Evolutionary conservation across 2,888 invertebrate genomes (phyloP).

Genomic region (Dynastes grantii): DNA sequence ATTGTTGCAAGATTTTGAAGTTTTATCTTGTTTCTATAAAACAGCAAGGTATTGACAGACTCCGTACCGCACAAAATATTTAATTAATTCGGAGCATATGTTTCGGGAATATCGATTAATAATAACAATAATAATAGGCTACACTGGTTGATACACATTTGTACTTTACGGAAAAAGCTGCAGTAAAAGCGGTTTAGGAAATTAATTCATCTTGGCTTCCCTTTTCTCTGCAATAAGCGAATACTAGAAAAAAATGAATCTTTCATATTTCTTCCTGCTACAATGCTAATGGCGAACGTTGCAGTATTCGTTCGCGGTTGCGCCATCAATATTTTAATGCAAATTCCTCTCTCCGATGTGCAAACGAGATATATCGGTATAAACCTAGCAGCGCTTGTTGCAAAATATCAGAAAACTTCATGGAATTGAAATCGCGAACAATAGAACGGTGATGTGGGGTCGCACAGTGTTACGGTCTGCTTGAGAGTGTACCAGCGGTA

Average conservation of each 20-base stretch:
- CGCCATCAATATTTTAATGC: conserved; percentile 19
- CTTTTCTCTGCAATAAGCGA: background rate
- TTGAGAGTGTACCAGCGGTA: conserved; percentile 4
- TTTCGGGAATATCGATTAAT: no score
- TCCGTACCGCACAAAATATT: no score
- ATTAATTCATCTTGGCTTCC: background rate
- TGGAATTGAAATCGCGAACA: conserved; percentile 36
- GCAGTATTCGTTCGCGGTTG: background rate
- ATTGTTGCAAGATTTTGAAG: no score
- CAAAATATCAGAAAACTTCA: conserved; percentile 39
- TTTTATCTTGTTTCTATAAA: no score
- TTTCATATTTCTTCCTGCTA: background rate
- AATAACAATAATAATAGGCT: background rate
- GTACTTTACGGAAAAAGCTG: background rate
- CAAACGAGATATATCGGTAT: background rate
- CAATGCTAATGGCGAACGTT: background rate
- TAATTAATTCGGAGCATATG: no score
- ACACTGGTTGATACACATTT: background rate
- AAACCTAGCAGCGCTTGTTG: conserved; percentile 9
- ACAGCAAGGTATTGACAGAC: no score
- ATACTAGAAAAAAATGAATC: background rate
- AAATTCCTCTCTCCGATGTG: conserved; percentile 5
- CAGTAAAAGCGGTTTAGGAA: background rate
- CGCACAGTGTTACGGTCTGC: conserved; percentile 24
- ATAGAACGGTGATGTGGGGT: conserved; percentile 9